phyloP scores from a whole-genome alignment of 2,888 invertebrate genomes.

The Tenthredo livida region DNA sequence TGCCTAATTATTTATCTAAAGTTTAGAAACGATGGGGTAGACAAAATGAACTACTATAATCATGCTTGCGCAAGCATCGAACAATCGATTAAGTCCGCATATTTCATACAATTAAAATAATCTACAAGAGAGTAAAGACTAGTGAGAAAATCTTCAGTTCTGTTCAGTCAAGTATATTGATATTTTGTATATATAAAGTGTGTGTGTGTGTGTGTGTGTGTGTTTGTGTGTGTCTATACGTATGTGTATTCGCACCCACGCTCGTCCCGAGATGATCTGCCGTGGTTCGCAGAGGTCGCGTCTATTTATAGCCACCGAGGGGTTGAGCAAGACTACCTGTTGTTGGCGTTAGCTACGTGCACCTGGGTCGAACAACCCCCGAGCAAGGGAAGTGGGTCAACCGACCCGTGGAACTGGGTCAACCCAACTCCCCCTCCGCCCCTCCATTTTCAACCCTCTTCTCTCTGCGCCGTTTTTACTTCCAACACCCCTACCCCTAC shows the following conservation, averaged over 20 bases:
- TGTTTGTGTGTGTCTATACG: neutral
- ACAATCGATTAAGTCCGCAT: neutral
- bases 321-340: constrained; percentile 72
- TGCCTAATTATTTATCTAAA: neutral
- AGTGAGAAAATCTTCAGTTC: neutral
- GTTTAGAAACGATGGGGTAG: neutral
- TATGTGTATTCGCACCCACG: constrained; percentile 58
- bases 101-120: neutral
- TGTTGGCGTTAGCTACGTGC: constrained; percentile 63
- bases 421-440: constrained; percentile 52
- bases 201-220: neutral
- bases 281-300: constrained; percentile 63
- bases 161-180: neutral
- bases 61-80: neutral
- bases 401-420: constrained; percentile 70
- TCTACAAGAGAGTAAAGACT: neutral
- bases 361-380: constrained; percentile 55
- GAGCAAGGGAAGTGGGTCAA: constrained; percentile 66
- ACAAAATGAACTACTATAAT: constrained; percentile 3
- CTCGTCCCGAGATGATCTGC: constrained; percentile 71
- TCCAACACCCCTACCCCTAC: neutral
- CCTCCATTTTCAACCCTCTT: constrained; percentile 2
- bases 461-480: constrained; percentile 26
- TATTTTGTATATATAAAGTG: neutral
- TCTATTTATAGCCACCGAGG: constrained; percentile 75